These are phyloP conservation scores for Lemur catta DNA, from an alignment of 2,797 vertebrate species.

Conservation along the genomic window DNA sequence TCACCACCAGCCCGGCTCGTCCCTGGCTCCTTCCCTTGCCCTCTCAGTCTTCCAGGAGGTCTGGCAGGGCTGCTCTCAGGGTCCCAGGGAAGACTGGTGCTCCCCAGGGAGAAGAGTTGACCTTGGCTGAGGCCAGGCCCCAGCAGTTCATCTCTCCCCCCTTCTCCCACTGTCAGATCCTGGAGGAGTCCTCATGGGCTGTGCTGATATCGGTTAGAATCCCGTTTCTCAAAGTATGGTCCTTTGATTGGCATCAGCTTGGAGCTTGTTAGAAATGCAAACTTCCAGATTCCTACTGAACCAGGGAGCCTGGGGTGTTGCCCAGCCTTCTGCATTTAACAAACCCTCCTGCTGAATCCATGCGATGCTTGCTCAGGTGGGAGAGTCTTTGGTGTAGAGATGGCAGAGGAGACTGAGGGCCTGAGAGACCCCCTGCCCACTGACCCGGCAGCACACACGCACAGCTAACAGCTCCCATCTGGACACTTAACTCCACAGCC, in stretches of 20 bases:
- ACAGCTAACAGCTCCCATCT: not conserved
- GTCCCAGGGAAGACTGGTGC: not conserved
- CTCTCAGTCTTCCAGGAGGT: not conserved
- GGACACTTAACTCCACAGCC: not conserved
- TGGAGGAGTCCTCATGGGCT: not conserved
- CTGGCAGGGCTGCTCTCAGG: not conserved
- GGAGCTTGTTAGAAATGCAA: not conserved
- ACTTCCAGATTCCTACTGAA: not conserved
- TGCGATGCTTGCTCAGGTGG: not conserved
- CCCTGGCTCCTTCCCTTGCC: not conserved
- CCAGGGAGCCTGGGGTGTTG: not conserved
- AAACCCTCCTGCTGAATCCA: not conserved
- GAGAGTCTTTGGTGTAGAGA: not conserved
- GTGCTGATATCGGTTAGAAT: not conserved
- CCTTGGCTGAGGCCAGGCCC: not conserved
- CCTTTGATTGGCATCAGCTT: not conserved
- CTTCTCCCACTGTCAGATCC: not conserved
- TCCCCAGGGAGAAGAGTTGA: not conserved
- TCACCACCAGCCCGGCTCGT: rapidly evolving
- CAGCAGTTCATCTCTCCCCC: not conserved
- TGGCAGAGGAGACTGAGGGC: not conserved
- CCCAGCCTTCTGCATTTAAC: not conserved
- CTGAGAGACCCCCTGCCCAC: not conserved
- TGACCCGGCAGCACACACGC: not conserved
- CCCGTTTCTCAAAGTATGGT: not conserved